Conservation (phyloP, 2,888 invertebrate species). For the Tubulanus polymorphus region DNA sequence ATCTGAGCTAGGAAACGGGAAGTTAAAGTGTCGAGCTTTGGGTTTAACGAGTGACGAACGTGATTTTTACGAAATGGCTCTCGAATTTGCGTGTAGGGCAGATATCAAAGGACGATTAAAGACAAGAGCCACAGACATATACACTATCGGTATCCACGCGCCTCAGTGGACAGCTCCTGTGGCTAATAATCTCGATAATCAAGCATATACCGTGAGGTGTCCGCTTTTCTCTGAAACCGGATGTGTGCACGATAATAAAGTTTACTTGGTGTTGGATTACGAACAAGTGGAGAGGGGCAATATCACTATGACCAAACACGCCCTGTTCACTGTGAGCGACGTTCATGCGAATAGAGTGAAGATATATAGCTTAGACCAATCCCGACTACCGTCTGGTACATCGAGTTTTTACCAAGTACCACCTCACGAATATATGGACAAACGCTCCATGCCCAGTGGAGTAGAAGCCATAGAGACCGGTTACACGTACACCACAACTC, state of each 20-base stretch:
- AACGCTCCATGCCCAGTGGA: background rate
- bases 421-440: background rate
- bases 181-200: background rate
- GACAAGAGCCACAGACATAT: background rate
- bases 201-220: background rate
- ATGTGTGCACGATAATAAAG: constrained; percentile 1
- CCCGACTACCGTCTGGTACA: background rate
- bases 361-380: background rate
- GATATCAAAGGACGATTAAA: background rate
- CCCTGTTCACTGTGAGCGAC: background rate
- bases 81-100: background rate
- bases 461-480: background rate
- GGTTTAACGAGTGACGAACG: background rate
- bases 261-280: background rate
- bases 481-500: background rate
- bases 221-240: constrained; percentile 1
- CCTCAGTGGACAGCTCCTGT: background rate
- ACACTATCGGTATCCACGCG: background rate
- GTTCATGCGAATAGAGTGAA: background rate
- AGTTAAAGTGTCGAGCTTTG: background rate
- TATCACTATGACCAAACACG: background rate
- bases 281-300: background rate
- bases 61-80: background rate
- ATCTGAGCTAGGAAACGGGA: constrained; percentile 1
- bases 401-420: background rate